Evolutionary conservation across 2,888 invertebrate genomes (phyloP).

Genomic region (Sisyra terminalis): DNA sequence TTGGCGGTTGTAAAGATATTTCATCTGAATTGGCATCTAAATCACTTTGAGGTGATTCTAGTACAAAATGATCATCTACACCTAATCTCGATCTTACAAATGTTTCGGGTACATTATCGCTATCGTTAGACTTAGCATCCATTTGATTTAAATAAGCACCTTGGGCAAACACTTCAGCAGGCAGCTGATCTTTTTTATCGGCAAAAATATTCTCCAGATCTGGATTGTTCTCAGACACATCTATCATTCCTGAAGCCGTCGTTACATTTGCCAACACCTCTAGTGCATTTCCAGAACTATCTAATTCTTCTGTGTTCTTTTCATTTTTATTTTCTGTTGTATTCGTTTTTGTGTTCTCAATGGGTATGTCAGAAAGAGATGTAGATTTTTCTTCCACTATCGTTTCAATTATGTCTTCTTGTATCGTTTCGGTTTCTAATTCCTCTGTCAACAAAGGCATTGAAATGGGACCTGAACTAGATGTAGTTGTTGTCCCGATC

Average conservation of each 20-base stretch:
- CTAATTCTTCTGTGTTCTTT: not conserved
- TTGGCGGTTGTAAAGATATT: constrained; percentile 25
- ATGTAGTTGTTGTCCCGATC: constrained; percentile 23
- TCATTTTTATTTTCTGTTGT: not conserved
- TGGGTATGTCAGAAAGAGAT: not conserved
- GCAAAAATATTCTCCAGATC: not conserved
- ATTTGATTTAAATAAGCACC: constrained; percentile 6
- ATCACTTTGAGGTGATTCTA: constrained; percentile 17
- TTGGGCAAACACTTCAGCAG: constrained; percentile 4
- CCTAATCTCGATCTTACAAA: constrained; percentile 5
- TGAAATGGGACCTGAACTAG: constrained; percentile 29
- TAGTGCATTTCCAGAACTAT: constrained; percentile 2
- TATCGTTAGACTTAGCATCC: constrained; percentile 4
- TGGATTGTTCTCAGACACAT: not conserved
- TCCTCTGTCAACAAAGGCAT: constrained; percentile 43
- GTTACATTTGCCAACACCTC: constrained; percentile 7
- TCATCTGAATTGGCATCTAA: constrained; percentile 23
- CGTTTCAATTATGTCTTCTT: constrained; percentile 6
- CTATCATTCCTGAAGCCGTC: constrained; percentile 4
- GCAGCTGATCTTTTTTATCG: constrained; percentile 2
- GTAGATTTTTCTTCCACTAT: constrained; percentile 5
- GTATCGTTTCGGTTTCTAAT: constrained; percentile 17
- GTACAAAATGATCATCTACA: constrained; percentile 6
- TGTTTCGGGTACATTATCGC: constrained; percentile 4
- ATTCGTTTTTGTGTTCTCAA: not conserved